These are phyloP conservation scores for Gymnopithys bicolor DNA, from an alignment of 2,797 vertebrate species.

Conservation along the genomic window DNA sequence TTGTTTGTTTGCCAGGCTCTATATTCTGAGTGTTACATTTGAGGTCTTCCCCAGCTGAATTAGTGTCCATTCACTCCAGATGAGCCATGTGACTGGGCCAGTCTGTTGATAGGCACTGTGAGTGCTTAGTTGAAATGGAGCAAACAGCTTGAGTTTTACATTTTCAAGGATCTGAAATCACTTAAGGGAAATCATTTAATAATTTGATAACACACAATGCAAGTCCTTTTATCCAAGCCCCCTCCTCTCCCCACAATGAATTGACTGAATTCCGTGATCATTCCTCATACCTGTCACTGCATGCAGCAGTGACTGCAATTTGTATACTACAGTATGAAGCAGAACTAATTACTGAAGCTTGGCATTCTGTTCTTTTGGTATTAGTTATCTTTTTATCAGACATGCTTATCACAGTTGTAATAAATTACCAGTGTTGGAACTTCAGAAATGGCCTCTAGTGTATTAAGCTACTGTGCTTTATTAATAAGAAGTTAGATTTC, in stretches of 20 bases:
- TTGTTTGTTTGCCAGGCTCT: not conserved
- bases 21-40: not conserved
- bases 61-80: not conserved
- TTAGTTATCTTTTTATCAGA: conserved; percentile 56
- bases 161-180: not conserved
- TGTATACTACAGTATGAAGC: not conserved
- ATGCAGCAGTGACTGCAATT: not conserved
- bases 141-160: conserved; percentile 2
- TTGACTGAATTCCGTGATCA: not conserved
- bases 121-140: not conserved
- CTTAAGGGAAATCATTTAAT: conserved; percentile 37
- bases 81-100: accelerated
- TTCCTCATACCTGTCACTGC: conserved; percentile 50
- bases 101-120: not conserved
- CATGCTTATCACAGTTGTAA: conserved; percentile 50
- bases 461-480: conserved; percentile 5
- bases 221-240: not conserved
- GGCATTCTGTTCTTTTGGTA: not conserved
- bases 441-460: conserved; percentile 25
- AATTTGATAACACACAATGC: not conserved
- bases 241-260: not conserved
- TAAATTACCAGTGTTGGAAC: conserved; percentile 39
- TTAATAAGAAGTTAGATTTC: conserved; percentile 34
- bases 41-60: not conserved
- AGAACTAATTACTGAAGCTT: conserved; percentile 25